Conservation (phyloP, 2,888 invertebrate species). For the Patella pellucida region DNA sequence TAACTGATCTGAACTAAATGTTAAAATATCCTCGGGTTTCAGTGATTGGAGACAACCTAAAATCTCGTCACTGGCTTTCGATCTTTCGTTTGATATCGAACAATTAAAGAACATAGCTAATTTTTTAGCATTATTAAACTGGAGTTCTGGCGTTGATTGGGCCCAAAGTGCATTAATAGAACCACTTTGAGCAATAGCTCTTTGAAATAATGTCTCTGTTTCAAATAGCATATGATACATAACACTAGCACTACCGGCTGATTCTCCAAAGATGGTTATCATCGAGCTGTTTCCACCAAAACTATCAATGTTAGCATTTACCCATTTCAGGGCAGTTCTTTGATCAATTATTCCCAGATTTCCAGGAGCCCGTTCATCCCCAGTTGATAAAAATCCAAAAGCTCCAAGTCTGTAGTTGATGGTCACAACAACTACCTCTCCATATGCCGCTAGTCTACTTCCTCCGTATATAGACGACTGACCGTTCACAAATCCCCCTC, state of each 20-base stretch:
- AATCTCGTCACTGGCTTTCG: not conserved
- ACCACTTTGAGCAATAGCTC: constrained; percentile 28
- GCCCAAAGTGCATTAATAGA: not conserved
- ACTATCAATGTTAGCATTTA: constrained; percentile 30
- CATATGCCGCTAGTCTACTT: constrained; percentile 38
- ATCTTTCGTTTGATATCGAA: not conserved
- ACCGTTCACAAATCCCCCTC: constrained; percentile 43
- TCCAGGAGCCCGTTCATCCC: constrained; percentile 45
- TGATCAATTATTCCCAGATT: constrained; percentile 58
- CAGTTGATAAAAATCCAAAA: constrained; percentile 54
- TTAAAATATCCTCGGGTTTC: not conserved
- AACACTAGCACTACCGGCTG: constrained; percentile 25
- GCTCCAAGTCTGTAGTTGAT: constrained; percentile 50
- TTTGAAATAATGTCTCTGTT: constrained; percentile 21
- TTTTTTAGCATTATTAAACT: not conserved
- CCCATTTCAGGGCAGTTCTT: constrained; percentile 37
- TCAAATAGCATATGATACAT: constrained; percentile 21
- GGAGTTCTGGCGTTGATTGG: not conserved
- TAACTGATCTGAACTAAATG: not conserved
- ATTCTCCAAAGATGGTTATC: constrained; percentile 24
- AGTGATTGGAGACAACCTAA: not conserved
- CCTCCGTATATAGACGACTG: constrained; percentile 42
- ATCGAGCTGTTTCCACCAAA: constrained; percentile 29
- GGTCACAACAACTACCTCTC: constrained; percentile 45
- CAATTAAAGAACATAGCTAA: not conserved